These are phyloP conservation scores for Ruditapes philippinarum DNA, from an alignment of 1,140 invertebrate genomes.

Conservation along the genomic window DNA sequence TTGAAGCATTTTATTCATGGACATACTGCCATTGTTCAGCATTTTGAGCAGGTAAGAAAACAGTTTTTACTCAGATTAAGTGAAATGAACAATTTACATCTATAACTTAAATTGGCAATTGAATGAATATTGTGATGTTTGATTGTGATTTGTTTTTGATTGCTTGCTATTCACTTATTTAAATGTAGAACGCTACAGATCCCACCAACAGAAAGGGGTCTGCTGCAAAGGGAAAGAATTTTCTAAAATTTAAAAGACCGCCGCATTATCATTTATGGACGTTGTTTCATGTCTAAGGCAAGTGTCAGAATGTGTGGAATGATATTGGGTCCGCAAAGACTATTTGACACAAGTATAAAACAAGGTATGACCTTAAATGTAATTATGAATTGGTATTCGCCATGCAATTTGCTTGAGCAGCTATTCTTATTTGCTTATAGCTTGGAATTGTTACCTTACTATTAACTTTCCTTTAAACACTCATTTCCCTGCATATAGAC, in stretches of 20 bases:
- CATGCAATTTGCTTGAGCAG: too few relatives aligned
- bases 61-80: background rate
- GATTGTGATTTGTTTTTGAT: too few relatives aligned
- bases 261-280: background rate
- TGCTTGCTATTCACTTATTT: background rate
- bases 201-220: background rate
- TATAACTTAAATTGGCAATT: too few relatives aligned
- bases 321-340: background rate
- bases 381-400: too few relatives aligned
- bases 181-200: slow-evolving; percentile 22
- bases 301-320: slow-evolving; percentile 27
- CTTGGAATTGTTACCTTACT: too few relatives aligned
- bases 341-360: background rate
- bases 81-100: background rate
- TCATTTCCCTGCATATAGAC: too few relatives aligned
- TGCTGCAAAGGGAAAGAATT: slow-evolving; percentile 25
- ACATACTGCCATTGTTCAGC: too few relatives aligned
- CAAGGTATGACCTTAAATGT: background rate
- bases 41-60: too few relatives aligned
- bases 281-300: background rate
- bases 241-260: background rate
- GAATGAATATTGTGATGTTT: background rate
- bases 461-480: too few relatives aligned
- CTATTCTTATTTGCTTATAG: too few relatives aligned
- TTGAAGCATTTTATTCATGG: too few relatives aligned